A percentile compares a stretch with the other conserved stretches of the same genome.
These are phyloP conservation scores for Corbicula japonica DNA, from an alignment of 2,888 invertebrate species.

Conservation along the genomic window DNA sequence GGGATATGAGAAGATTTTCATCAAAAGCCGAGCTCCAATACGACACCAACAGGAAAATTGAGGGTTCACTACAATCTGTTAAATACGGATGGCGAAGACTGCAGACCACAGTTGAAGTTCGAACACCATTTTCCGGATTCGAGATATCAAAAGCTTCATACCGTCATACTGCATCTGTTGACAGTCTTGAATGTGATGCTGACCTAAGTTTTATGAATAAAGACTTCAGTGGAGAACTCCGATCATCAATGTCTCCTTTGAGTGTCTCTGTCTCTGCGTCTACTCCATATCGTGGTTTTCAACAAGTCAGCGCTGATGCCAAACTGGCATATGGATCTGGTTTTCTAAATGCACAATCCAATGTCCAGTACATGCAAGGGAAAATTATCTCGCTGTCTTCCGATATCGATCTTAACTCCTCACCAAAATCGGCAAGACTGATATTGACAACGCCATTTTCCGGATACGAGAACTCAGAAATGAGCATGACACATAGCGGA, in stretches of 20 bases:
- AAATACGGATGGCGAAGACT: slow-evolving; percentile 51
- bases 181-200: slow-evolving; percentile 51
- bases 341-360: slow-evolving; percentile 23
- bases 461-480: slow-evolving; percentile 28
- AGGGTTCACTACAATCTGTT: slow-evolving; percentile 21
- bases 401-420: slow-evolving; percentile 28
- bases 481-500: slow-evolving; percentile 23
- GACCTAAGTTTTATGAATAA: slow-evolving; percentile 29
- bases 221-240: slow-evolving; percentile 36
- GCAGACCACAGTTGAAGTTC: slow-evolving; percentile 37
- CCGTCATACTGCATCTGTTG: slow-evolving; percentile 42
- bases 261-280: slow-evolving; percentile 8
- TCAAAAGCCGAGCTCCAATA: slow-evolving; percentile 36
- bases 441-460: slow-evolving; percentile 35
- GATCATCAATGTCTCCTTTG: slow-evolving; percentile 30
- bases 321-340: slow-evolving; percentile 29
- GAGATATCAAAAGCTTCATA: slow-evolving; percentile 33
- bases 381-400: slow-evolving; percentile 35
- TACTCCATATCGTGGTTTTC: slow-evolving; percentile 42
- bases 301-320: slow-evolving; percentile 38
- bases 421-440: slow-evolving; percentile 9
- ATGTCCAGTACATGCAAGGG: slow-evolving; percentile 36
- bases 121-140: slow-evolving; percentile 42
- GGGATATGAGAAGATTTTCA: slow-evolving; percentile 25
- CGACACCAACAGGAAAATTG: slow-evolving; percentile 22